phyloP scores from a whole-genome alignment of 2,113 vertebrate genomes.

The Rhipidura dahli region DNA sequence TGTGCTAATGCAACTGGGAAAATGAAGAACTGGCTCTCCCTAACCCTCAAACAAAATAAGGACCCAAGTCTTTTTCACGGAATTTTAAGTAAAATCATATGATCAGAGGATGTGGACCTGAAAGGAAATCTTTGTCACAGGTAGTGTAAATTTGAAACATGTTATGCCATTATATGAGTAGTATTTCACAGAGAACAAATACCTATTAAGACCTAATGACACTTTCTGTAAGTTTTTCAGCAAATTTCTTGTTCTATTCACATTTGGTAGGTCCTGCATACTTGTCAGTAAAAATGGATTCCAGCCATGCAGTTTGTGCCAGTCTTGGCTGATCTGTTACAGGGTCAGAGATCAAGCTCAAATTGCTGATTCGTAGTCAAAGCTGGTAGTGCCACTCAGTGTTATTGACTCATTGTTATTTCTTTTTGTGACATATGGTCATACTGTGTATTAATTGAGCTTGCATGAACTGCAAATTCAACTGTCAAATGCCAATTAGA shows the following conservation, averaged over 20 bases:
- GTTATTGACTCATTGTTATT: not conserved
- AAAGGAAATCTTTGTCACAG: not conserved
- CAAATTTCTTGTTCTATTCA: not conserved
- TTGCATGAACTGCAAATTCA: not conserved
- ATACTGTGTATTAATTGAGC: not conserved
- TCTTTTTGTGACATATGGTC: not conserved
- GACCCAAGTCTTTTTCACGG: not conserved
- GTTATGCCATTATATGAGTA: not conserved
- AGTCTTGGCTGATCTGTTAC: not conserved
- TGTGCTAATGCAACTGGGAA: not conserved
- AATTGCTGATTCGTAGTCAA: not conserved
- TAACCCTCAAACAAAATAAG: not conserved
- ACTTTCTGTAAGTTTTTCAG: not conserved
- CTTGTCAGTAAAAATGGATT: not conserved
- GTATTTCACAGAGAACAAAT: not conserved
- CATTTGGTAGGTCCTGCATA: not conserved
- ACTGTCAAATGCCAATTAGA: not conserved
- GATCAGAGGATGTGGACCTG: not conserved
- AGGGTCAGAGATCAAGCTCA: not conserved
- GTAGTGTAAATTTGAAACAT: not conserved
- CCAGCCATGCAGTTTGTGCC: not conserved
- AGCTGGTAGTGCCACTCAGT: not conserved
- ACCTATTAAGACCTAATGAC: not conserved
- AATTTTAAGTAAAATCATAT: not conserved
- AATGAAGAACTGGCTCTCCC: not conserved